Percentiles rank a stretch among this genome's conserved stretches.
Evolutionary conservation across 2,113 vertebrate species (phyloP).

Genomic region (Tragulus kanchil): DNA sequence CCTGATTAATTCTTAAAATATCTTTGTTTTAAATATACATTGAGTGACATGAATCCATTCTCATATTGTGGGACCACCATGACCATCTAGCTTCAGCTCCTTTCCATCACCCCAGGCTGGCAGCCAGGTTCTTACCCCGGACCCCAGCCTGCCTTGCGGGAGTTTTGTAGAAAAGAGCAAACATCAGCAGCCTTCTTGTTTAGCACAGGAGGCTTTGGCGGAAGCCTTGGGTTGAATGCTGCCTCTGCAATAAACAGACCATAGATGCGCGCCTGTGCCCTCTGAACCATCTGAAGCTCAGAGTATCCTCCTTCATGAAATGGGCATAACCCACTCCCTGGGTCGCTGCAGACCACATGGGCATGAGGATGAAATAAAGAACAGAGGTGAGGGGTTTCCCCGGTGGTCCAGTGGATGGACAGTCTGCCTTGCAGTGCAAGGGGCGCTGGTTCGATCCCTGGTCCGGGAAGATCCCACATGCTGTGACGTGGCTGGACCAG

Average conservation of each 20-base stretch:
- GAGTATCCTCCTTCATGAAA: background rate
- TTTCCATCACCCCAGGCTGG: background rate
- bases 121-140: rapidly evolving
- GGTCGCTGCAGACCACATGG: rapidly evolving
- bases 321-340: background rate
- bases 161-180: background rate
- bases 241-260: background rate
- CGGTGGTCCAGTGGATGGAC: too few relatives aligned
- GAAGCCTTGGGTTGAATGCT: background rate
- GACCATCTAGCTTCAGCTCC: background rate
- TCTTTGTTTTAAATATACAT: background rate
- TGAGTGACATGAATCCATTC: background rate
- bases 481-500: too few relatives aligned
- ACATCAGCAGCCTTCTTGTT: rapidly evolving
- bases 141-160: background rate
- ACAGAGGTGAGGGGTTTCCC: background rate
- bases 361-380: background rate
- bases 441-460: too few relatives aligned
- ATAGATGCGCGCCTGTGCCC: rapidly evolving
- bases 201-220: background rate
- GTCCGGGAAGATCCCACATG: too few relatives aligned
- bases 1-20: background rate
- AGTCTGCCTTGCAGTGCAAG: too few relatives aligned
- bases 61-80: rapidly evolving
- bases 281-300: background rate